Evolutionary conservation across 2,113 vertebrate genomes (phyloP).

Genomic region (Pseudorhombus dupliciocellatus): DNA sequence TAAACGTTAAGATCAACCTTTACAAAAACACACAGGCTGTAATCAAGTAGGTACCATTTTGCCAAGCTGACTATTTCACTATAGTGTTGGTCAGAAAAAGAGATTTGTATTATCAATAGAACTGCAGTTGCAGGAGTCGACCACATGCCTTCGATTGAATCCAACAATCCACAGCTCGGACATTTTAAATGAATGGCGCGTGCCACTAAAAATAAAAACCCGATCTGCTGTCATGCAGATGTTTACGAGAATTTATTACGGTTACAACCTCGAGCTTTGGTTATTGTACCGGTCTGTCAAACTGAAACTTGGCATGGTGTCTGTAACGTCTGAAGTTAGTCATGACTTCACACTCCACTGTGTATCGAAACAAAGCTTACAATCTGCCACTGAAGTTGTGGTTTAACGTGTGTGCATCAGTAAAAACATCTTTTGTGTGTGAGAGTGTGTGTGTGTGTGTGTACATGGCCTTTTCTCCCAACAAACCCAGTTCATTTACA

Average conservation of each 20-base stretch:
- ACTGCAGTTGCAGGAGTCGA: too few relatives aligned
- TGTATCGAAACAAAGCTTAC: conserved; percentile 43
- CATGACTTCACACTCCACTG: conserved; percentile 33
- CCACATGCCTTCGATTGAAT: not conserved
- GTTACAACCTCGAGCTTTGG: not conserved
- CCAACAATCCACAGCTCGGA: too few relatives aligned
- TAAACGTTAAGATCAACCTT: not conserved
- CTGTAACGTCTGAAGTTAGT: conserved; percentile 39
- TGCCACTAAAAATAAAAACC: not conserved
- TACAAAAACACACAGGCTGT: not conserved
- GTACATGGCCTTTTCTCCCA: conserved; percentile 33
- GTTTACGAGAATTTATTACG: not conserved
- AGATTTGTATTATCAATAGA: too few relatives aligned
- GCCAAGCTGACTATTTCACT: not conserved
- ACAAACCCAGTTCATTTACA: conserved; percentile 6
- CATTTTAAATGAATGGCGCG: not conserved
- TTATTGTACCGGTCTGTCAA: not conserved
- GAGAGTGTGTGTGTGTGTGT: conserved; percentile 6
- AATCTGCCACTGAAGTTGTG: conserved; percentile 24
- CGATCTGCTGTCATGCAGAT: not conserved
- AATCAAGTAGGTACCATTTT: not conserved
- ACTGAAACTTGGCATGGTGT: conserved; percentile 28
- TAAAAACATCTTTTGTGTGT: not conserved
- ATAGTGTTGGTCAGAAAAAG: not conserved
- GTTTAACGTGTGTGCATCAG: conserved; percentile 1